These are phyloP conservation scores for Puntigrus tetrazona DNA, from an alignment of 2,113 vertebrate genomes.

Conservation along the genomic window DNA sequence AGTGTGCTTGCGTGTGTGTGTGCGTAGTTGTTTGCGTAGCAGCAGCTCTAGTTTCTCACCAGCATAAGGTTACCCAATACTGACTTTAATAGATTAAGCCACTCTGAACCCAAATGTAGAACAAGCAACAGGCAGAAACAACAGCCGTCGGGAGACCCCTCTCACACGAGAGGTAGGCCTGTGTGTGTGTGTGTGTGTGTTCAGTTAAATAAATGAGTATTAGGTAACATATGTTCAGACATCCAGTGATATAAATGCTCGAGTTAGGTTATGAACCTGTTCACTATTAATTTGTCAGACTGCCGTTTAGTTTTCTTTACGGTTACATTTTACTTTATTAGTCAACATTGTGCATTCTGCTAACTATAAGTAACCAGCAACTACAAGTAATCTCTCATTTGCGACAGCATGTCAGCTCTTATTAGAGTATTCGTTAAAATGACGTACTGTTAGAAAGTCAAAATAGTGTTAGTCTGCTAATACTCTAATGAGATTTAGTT, in stretches of 20 bases:
- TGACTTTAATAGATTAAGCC: slow-evolving; percentile 64
- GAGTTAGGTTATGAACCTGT: neutral
- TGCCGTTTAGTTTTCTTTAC: neutral
- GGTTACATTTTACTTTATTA: neutral
- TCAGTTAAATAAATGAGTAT: slow-evolving; percentile 6
- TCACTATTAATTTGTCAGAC: neutral
- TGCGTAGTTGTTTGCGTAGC: slow-evolving; percentile 46
- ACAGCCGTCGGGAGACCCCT: slow-evolving; percentile 39
- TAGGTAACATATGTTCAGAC: slow-evolving; percentile 14
- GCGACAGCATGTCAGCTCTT: neutral
- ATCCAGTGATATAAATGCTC: neutral
- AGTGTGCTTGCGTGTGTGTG: slow-evolving; percentile 17
- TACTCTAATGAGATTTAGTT: neutral
- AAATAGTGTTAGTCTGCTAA: neutral
- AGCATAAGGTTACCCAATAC: slow-evolving; percentile 73
- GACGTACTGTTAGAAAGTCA: neutral
- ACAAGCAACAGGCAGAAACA: slow-evolving; percentile 46
- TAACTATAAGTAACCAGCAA: neutral
- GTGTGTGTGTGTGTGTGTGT: neutral
- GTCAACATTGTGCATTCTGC: neutral
- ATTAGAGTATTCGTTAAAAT: neutral
- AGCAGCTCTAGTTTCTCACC: slow-evolving; percentile 71
- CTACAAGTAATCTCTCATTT: neutral
- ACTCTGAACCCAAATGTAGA: slow-evolving; percentile 63
- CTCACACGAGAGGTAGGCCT: slow-evolving; percentile 43